Conservation (phyloP, 2,113 vertebrate genomes). For the Aythya baeri region DNA sequence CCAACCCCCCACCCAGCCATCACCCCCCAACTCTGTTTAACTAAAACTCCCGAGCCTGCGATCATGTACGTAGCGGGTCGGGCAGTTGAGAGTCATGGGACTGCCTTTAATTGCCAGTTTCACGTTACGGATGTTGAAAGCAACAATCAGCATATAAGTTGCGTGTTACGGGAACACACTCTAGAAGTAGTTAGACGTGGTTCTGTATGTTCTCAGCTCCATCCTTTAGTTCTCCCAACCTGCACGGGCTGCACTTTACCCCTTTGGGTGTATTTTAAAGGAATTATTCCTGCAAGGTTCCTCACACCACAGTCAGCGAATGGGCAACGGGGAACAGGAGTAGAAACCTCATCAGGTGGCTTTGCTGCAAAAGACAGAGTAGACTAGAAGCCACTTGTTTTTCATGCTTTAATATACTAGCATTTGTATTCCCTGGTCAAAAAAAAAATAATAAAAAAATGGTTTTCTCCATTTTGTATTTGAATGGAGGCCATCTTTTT, state of each 20-base stretch:
- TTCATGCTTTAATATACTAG: background rate
- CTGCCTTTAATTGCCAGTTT: background rate
- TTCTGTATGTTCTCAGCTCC: background rate
- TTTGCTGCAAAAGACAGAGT: background rate
- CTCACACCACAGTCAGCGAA: no score
- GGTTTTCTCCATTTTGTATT: background rate
- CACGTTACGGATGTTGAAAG: background rate
- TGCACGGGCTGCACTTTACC: rapidly evolving
- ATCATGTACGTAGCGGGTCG: background rate
- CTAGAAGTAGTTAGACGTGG: background rate
- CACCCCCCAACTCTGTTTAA: background rate
- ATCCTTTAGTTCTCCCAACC: background rate
- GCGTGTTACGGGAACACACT: background rate
- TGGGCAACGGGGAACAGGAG: background rate
- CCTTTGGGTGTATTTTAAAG: background rate
- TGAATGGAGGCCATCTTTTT: background rate
- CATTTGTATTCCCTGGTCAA: background rate
- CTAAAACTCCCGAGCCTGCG: conserved; percentile 66
- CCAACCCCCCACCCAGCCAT: background rate
- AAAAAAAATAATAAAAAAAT: no score
- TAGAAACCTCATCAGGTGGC: background rate
- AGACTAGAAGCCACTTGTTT: background rate
- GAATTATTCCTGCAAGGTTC: background rate
- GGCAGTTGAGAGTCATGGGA: conserved; percentile 31
- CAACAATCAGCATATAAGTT: rapidly evolving